Percentiles rank a stretch among this genome's conserved stretches.
Evolutionary conservation across 1,140 invertebrate genomes (phyloP).

Genomic region (Leguminivora glycinivorella): DNA sequence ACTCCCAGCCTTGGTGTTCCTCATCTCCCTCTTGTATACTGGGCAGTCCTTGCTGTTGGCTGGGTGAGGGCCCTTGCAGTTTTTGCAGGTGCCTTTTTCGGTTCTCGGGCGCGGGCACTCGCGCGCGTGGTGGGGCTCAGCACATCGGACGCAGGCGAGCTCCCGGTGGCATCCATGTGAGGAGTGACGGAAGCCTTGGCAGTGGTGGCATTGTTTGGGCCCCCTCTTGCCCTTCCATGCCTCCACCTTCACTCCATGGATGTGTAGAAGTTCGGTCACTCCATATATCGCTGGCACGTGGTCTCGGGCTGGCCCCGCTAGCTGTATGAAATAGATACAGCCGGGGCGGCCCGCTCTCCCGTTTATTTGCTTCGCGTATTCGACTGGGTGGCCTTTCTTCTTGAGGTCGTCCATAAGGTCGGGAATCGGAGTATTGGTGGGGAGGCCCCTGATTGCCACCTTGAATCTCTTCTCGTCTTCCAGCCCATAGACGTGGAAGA

Average conservation of each 20-base stretch:
- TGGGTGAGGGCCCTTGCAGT: neutral
- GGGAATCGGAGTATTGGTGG: neutral
- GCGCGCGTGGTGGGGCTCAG: neutral
- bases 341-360: neutral
- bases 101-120: neutral
- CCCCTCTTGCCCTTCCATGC: constrained; percentile 19
- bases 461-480: constrained; percentile 30
- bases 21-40: neutral
- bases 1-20: neutral
- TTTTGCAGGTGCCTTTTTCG: neutral
- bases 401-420: neutral
- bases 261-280: too few species aligned
- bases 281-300: neutral
- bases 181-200: constrained; percentile 40
- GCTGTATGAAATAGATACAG: constrained; percentile 24
- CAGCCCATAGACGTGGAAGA: too few species aligned
- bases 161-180: too few species aligned
- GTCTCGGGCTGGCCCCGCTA: neutral
- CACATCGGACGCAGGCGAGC: constrained; percentile 14
- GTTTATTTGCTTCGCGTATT: constrained; percentile 17
- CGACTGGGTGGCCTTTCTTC: neutral
- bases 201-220: constrained; percentile 40
- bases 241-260: neutral
- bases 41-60: neutral
- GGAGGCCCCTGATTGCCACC: constrained; percentile 35